Base-by-base conservation (phyloP, 2,888 invertebrate genomes). In the Pyrgus malvae region DNA sequence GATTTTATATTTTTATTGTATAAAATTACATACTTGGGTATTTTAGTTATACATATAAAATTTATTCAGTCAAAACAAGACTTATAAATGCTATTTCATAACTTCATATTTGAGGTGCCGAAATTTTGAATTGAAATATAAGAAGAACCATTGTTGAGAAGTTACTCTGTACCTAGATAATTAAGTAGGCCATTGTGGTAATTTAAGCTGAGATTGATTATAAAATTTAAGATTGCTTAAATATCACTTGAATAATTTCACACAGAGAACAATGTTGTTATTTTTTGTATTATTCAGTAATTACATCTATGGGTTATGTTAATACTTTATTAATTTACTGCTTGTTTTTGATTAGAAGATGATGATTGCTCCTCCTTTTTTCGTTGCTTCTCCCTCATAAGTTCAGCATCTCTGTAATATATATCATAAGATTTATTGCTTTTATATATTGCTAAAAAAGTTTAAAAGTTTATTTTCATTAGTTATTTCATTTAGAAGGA, bases 311-410 rank as follows among this genome's bases (percentile, higher is more conserved):
- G 60, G 60, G 59, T 46, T 58, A 55, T 56, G 62, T 62, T 53
- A 61, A 76, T 81, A 80, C 69, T 84, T 61, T 54, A 61, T 76
- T 80, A 80, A 70, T 84, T 74, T 61, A 84, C 84, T 62, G 72
- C 72, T 80, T 86, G 75, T 65, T 89, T 84, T 63, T 72, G 74
- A 57, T 71, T 69, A 60, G 62, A 62, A 51, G 61, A 61, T 60
- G 65, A 58, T 56, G 70, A 62, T 63, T 91, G 90, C 69, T 92
- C 91, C 72, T 94, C 93, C 71, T 95, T 95, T 83, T 94, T 95
- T 74, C 92, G 91, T 88, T 97, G 97, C 78, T 97, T 97, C 75
- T 96, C 95, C 74, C 96, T 91, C 95, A 97, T 96, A 72, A 96
- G 67, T 74, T 97, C 96, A 16, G 97, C 97, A 91, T 97, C 97